Conservation (phyloP, 2,888 invertebrate genomes). For the Diaperis boleti region DNA sequence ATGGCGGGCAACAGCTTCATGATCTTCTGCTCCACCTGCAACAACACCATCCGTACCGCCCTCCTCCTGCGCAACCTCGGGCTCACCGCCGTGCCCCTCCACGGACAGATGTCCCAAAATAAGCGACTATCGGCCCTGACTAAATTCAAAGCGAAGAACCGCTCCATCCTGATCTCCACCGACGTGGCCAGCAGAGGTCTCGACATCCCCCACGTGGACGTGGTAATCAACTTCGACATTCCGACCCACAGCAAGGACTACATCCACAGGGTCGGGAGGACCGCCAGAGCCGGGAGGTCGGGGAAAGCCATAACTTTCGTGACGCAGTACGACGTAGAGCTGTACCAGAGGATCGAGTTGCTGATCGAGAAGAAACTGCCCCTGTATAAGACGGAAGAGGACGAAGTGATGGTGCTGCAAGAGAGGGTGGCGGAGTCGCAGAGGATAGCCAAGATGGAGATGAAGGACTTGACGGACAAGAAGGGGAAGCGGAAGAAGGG, state of each 20-base stretch:
- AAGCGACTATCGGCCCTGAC: slow-evolving; percentile 94
- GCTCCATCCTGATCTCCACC: slow-evolving; percentile 97
- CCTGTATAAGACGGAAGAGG: slow-evolving; percentile 87
- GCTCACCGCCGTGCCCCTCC: slow-evolving; percentile 94
- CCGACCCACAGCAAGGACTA: slow-evolving; percentile 82
- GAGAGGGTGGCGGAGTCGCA: slow-evolving; percentile 96
- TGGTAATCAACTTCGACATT: slow-evolving; percentile 97
- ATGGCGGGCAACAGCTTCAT: slow-evolving; percentile 96
- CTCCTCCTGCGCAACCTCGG: slow-evolving; percentile 91
- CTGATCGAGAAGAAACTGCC: slow-evolving; percentile 94
- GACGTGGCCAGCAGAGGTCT: slow-evolving; percentile 98
- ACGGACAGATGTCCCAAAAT: slow-evolving; percentile 99
- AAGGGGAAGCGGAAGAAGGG: slow-evolving; percentile 72
- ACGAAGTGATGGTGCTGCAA: slow-evolving; percentile 94
- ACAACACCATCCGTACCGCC: slow-evolving; percentile 89
- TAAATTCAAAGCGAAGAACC: slow-evolving; percentile 93
- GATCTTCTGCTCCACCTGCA: slow-evolving; percentile 97
- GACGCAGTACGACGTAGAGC: slow-evolving; percentile 96
- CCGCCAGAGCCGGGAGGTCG: slow-evolving; percentile 60
- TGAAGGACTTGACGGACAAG: slow-evolving; percentile 81
- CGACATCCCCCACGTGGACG: slow-evolving; percentile 98
- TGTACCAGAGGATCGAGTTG: slow-evolving; percentile 97
- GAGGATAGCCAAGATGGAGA: slow-evolving; percentile 86
- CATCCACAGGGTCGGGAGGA: slow-evolving; percentile 30
- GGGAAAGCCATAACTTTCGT: slow-evolving; percentile 97